A percentile compares a stretch with the other conserved stretches of the same genome.
phyloP scores from a whole-genome alignment of 2,888 invertebrate genomes.

The Cephus nigrinus region DNA sequence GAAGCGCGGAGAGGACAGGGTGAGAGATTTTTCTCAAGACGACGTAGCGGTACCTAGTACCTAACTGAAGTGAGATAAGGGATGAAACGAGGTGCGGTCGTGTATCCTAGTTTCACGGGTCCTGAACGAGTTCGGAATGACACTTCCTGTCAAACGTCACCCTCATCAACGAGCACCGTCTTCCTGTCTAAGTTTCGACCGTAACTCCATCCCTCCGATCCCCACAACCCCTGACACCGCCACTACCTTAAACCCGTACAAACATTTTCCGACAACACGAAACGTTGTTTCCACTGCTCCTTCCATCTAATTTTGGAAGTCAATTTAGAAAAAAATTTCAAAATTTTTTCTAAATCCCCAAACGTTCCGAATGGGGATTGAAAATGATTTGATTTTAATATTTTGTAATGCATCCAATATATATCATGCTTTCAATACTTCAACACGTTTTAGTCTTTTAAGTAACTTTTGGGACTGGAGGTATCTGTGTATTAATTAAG shows the following conservation, averaged over 20 bases:
- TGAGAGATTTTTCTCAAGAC: conserved; percentile 1
- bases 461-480: neutral
- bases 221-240: neutral
- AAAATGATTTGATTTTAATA: neutral
- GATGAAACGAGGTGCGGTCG: conserved; percentile 7
- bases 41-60: neutral
- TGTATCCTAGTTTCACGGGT: conserved; percentile 10
- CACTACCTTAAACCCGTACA: neutral
- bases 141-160: conserved; percentile 2
- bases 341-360: neutral
- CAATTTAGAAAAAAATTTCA: neutral
- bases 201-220: neutral
- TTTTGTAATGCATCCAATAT: too few species aligned
- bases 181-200: conserved; percentile 6
- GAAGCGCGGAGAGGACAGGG: neutral
- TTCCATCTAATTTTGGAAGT: neutral
- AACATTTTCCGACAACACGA: neutral
- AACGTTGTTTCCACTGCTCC: neutral
- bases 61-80: conserved; percentile 6
- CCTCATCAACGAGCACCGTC: conserved; percentile 1
- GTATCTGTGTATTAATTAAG: neutral
- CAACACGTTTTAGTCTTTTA: neutral
- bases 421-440: too few species aligned
- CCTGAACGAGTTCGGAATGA: conserved; percentile 7
- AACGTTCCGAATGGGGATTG: neutral